Percentiles rank a stretch among this genome's conserved stretches.
Evolutionary conservation across 2,113 vertebrate species (phyloP).

Genomic region (Corythoichthys intestinalis): DNA sequence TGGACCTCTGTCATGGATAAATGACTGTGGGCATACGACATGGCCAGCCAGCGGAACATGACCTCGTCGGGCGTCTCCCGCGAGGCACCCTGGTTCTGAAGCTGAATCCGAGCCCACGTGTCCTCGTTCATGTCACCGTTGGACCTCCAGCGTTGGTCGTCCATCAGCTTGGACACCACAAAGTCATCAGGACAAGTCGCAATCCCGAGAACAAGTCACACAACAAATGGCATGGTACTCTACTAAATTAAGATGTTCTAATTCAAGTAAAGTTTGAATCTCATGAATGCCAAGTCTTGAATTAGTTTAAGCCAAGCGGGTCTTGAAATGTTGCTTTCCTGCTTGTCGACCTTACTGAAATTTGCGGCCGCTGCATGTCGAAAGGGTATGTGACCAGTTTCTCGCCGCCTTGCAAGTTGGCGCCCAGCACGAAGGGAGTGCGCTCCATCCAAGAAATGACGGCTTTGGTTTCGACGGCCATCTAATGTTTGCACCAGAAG

Average conservation of each 20-base stretch:
- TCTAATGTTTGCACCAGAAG: conserved; percentile 54
- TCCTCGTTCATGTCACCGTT: conserved; percentile 71
- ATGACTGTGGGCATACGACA: conserved; percentile 91
- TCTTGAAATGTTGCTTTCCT: too few relatives aligned
- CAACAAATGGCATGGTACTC: too few relatives aligned
- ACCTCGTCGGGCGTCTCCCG: conserved; percentile 83
- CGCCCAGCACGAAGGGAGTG: conserved; percentile 89
- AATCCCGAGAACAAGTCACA: neutral
- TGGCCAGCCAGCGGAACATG: conserved; percentile 94
- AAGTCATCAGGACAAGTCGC: neutral
- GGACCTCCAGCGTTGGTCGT: conserved; percentile 48
- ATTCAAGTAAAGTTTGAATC: neutral
- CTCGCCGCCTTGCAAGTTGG: conserved; percentile 91
- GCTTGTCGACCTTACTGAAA: conserved; percentile 39
- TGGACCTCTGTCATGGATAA: conserved; percentile 86
- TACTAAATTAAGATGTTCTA: neutral
- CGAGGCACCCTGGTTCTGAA: conserved; percentile 68
- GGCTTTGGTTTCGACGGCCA: conserved; percentile 84
- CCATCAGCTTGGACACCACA: conserved; percentile 17
- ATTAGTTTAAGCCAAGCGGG: neutral
- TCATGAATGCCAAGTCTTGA: neutral
- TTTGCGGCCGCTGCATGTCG: conserved; percentile 66
- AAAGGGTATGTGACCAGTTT: conserved; percentile 83
- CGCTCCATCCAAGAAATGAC: conserved; percentile 93
- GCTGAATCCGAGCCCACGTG: conserved; percentile 72